phyloP scores from a whole-genome alignment of 2,888 invertebrate genomes.

The Darwinula stevensoni region DNA sequence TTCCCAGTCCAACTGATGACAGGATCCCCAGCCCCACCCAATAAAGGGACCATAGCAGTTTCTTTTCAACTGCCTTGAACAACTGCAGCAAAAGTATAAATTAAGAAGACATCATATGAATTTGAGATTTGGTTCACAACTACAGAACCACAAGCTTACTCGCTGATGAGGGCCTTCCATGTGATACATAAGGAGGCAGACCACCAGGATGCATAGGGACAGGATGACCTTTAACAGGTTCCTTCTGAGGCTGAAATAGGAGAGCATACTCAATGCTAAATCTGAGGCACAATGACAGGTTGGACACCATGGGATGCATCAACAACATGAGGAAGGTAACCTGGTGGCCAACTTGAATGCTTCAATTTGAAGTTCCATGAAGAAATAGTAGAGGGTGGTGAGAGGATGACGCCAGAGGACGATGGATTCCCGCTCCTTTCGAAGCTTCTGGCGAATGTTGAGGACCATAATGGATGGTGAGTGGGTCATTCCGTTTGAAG shows the following conservation, averaged over 20 bases:
- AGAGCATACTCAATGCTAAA: too few relatives aligned
- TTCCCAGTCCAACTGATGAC: slow-evolving; percentile 90
- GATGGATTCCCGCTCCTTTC: slow-evolving; percentile 27
- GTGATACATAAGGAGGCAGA: slow-evolving; percentile 23
- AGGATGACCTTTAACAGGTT: too few relatives aligned
- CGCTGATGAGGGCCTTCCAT: slow-evolving; percentile 9
- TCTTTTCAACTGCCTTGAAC: slow-evolving; percentile 14
- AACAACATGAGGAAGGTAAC: slow-evolving; percentile 10
- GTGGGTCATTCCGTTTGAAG: too few relatives aligned
- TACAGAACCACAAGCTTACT: slow-evolving; percentile 5
- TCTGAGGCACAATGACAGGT: too few relatives aligned
- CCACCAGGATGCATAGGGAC: too few relatives aligned
- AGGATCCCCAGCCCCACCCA: slow-evolving; percentile 83
- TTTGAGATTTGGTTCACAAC: neutral
- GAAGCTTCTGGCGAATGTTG: too few relatives aligned
- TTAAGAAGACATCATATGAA: neutral
- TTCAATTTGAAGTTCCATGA: slow-evolving; percentile 30
- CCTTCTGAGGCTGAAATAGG: too few relatives aligned
- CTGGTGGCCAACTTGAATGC: slow-evolving; percentile 21
- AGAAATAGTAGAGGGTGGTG: slow-evolving; percentile 45
- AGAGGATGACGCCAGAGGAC: slow-evolving; percentile 56
- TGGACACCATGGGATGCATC: too few relatives aligned
- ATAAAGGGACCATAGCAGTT: slow-evolving; percentile 42
- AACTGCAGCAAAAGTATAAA: slow-evolving; percentile 11
- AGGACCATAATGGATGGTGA: too few relatives aligned